phyloP scores from a whole-genome alignment of 2,797 vertebrate genomes.

The Microcaecilia unicolor region DNA sequence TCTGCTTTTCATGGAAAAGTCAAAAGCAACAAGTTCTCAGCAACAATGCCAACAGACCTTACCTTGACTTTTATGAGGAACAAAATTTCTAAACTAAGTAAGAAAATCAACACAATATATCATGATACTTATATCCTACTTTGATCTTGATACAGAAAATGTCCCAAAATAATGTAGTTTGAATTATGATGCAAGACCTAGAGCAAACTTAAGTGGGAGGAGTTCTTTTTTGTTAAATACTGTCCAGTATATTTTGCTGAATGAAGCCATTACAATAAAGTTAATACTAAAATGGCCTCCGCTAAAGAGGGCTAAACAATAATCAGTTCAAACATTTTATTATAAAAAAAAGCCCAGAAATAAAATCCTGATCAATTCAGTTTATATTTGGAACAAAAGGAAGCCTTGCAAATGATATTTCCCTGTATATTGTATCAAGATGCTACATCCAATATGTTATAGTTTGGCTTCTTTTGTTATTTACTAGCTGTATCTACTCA shows the following conservation, averaged over 20 bases:
- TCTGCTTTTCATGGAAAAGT: constrained; percentile 50
- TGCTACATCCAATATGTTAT: constrained; percentile 69
- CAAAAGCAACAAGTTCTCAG: constrained; percentile 69
- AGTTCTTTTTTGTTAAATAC: constrained; percentile 21
- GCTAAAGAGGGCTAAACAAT: constrained; percentile 25
- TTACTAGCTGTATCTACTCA: constrained; percentile 81
- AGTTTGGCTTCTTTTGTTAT: constrained; percentile 83
- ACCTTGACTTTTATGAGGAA: constrained; percentile 45
- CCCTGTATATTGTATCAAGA: constrained; percentile 78
- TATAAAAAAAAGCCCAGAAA: constrained; percentile 31
- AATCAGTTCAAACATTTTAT: constrained; percentile 54
- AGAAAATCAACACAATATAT: constrained; percentile 66
- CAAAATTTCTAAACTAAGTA: constrained; percentile 44
- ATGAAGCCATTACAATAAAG: constrained; percentile 7
- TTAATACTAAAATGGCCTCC: constrained; percentile 25
- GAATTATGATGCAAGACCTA: constrained; percentile 62
- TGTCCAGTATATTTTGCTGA: too few species aligned
- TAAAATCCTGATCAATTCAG: constrained; percentile 60
- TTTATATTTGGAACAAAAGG: constrained; percentile 58
- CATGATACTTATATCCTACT: constrained; percentile 59
- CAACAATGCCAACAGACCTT: constrained; percentile 68
- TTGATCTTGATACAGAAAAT: constrained; percentile 63
- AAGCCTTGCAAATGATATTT: constrained; percentile 70
- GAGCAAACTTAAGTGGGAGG: constrained; percentile 37
- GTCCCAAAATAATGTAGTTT: constrained; percentile 69